These are phyloP conservation scores for Amphiura filiformis DNA, from an alignment of 35 echinoderm and acorn worm species.

Conservation along the genomic window DNA sequence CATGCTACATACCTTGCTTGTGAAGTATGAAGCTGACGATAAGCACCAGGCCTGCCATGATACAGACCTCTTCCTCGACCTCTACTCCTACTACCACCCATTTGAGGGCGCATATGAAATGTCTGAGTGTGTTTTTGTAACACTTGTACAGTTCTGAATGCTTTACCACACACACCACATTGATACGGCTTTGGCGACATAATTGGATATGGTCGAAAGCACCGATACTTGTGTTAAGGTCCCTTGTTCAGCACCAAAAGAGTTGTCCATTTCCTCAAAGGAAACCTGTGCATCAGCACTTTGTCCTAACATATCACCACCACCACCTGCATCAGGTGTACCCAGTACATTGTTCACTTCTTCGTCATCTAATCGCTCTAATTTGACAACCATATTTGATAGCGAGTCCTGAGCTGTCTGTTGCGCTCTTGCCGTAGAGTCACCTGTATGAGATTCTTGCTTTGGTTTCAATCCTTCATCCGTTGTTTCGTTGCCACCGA, in stretches of 20 bases:
- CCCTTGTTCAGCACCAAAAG: not conserved
- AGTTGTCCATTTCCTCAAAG: not conserved
- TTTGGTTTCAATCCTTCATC: too few relatives aligned
- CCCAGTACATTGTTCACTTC: not conserved
- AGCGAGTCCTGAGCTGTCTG: not conserved
- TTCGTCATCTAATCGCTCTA: not conserved
- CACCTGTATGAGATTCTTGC: too few relatives aligned
- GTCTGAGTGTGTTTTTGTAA: slow-evolving; percentile 2
- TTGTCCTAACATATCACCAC: not conserved
- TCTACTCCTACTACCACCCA: not conserved
- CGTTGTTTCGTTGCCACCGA: too few relatives aligned
- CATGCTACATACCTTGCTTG: not conserved
- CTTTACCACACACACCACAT: not conserved
- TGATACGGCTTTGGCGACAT: slow-evolving; percentile 4
- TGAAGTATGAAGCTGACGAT: not conserved
- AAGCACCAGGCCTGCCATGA: not conserved
- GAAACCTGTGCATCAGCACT: not conserved
- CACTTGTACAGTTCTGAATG: not conserved
- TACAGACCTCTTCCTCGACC: not conserved
- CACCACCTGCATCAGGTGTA: not conserved
- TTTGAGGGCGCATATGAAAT: not conserved
- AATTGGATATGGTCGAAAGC: not conserved
- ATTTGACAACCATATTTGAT: slow-evolving; percentile 1
- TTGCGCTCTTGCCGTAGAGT: too few relatives aligned
- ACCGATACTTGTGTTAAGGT: not conserved